Percentiles rank a stretch among this genome's conserved stretches.
phyloP scores from a whole-genome alignment of 92 coral and sea anemone species.

The Anthopleura xanthogrammica region DNA sequence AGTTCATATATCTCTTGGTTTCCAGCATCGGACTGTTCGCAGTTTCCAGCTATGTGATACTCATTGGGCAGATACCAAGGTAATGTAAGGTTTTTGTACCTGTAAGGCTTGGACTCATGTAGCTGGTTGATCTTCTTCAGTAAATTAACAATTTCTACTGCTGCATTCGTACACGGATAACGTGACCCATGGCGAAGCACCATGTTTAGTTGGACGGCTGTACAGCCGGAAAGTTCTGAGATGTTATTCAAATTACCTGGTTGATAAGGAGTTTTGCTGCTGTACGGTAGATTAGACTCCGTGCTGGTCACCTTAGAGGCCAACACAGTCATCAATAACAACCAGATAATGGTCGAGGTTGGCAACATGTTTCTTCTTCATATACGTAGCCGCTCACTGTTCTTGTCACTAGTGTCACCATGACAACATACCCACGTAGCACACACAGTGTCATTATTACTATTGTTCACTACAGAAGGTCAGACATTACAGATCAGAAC shows the following conservation, averaged over 20 bases:
- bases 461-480: too few species aligned
- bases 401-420: too few species aligned
- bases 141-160: slow-evolving; percentile 29
- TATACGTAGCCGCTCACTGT: too few species aligned
- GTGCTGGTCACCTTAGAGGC: background rate
- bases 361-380: too few species aligned
- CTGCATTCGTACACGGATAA: slow-evolving; percentile 56
- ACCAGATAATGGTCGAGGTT: too few species aligned
- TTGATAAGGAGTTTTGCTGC: slow-evolving; percentile 82
- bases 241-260: slow-evolving; percentile 44
- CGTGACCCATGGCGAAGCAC: slow-evolving; percentile 93
- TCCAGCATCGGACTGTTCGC: slow-evolving; percentile 70
- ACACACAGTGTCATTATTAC: too few species aligned
- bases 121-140: slow-evolving; percentile 54
- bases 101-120: slow-evolving; percentile 46
- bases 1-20: slow-evolving; percentile 68
- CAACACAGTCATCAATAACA: background rate
- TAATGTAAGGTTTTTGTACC: slow-evolving; percentile 63
- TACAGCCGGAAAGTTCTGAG: slow-evolving; percentile 49
- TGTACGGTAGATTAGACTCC: slow-evolving; percentile 18
- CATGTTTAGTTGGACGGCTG: slow-evolving; percentile 73
- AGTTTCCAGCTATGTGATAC: slow-evolving; percentile 47
- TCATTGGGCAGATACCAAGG: slow-evolving; percentile 72
- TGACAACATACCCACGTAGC: too few species aligned
- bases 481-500: too few species aligned